A percentile compares a stretch with the other conserved stretches of the same genome.
phyloP scores from a whole-genome alignment of 2,888 invertebrate genomes.

The Nephrocerus scutellatus region DNA sequence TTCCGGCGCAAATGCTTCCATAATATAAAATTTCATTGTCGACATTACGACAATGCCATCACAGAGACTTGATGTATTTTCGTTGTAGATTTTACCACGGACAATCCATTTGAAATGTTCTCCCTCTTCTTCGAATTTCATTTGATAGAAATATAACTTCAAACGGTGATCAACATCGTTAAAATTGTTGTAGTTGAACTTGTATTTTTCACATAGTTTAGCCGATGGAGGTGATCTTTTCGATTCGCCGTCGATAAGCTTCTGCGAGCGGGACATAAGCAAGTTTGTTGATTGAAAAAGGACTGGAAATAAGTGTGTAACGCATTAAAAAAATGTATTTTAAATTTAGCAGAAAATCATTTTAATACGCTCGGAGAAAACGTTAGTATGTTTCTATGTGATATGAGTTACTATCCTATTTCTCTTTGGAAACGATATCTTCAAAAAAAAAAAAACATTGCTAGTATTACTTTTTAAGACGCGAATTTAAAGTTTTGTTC shows the following conservation, averaged over 20 bases:
- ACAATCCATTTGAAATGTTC: slow-evolving; percentile 53
- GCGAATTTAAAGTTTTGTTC: too few relatives aligned
- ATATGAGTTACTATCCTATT: too few relatives aligned
- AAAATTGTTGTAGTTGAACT: slow-evolving; percentile 53
- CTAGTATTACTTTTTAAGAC: too few relatives aligned
- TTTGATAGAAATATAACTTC: slow-evolving; percentile 53
- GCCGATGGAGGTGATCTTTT: slow-evolving; percentile 25
- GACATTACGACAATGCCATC: slow-evolving; percentile 52
- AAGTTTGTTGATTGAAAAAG: slow-evolving; percentile 50
- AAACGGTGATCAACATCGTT: slow-evolving; percentile 54
- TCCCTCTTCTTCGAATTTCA: slow-evolving; percentile 51
- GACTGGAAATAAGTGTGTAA: slow-evolving; percentile 34
- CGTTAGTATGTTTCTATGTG: too few relatives aligned
- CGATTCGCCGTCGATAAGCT: slow-evolving; percentile 32
- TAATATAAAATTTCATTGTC: slow-evolving; percentile 50
- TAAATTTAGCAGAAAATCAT: not conserved
- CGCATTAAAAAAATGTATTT: slow-evolving; percentile 1
- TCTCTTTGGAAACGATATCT: too few relatives aligned
- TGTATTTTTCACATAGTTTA: slow-evolving; percentile 37
- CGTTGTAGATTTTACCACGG: slow-evolving; percentile 49
- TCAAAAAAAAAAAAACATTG: too few relatives aligned
- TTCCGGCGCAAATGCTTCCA: slow-evolving; percentile 49
- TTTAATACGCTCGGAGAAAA: too few relatives aligned
- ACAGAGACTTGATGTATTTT: slow-evolving; percentile 39
- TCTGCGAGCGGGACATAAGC: slow-evolving; percentile 44